Evolutionary conservation across 1,140 invertebrate genomes (phyloP), one percentile per base, ranked within the genome.

Genomic region (Ips nitidus): DNA sequence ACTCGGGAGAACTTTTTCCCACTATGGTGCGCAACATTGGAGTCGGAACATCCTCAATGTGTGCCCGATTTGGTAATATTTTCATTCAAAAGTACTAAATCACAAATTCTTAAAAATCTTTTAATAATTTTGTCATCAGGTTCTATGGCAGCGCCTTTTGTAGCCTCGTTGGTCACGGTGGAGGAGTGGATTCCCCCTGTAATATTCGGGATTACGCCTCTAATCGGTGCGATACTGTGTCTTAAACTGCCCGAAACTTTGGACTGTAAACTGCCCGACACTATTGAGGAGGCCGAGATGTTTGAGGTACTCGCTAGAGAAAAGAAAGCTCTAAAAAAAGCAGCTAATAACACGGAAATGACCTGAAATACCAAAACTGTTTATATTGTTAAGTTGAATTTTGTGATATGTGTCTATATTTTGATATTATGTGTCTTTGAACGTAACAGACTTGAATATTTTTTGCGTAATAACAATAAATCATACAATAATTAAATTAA

Each of bases 181-280:
- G 82, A 81, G 22, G 55, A 61, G 1, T 88, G 85, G 85, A 64
- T 92, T 65, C 90, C 90, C 2, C 86, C 91, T 0, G 74, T 88
- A 1, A 82, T 87, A 41, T 91, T 92, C 80, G 91, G 90, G 2
- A 73, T 86, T 2, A 72, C 88, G 5, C 86, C 91, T 3, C 73
- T 91, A 1, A 74, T 90, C 22, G 89, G 88, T 41, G 88, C 86
- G 5, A 72, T 83, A 36, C 79, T 91, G n/a, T 86, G 88, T 43
- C 76, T 90, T 2, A 75, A 89, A 37, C 81, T 93, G 55, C 91
- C 91, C 0, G 91, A 94, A 84, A 94, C 93, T 0, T 83, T 88
- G 61, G 88, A 89, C 6, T 84, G 83, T 73, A 86, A 86, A 53
- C 76, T 94, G 47, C 90, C 91, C 40, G 91, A 93, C 70, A 93